Evolutionary conservation across 2,888 invertebrate species (phyloP), one percentile per base, ranked within the genome.

Genomic region (Polyommatus icarus): DNA sequence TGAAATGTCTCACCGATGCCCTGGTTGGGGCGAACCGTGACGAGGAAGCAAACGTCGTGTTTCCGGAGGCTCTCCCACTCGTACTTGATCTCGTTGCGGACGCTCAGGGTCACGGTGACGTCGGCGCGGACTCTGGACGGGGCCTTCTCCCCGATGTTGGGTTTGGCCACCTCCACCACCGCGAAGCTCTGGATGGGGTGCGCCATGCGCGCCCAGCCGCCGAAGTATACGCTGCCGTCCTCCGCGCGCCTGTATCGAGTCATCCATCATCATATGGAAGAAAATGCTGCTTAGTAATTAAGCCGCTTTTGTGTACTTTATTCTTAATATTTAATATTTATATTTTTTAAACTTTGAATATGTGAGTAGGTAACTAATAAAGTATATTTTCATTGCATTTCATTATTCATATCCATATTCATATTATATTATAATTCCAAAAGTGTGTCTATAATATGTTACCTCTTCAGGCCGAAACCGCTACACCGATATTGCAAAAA

Each of bases 171-270:
- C 92, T 99, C 99, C 0, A 99, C 98, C 1, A 99, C 98, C 3
- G 97, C 97, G 90, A 99, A 99, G 79, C 97, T 96, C 10, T 97
- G 95, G 78, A 99, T 97, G 0, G 99, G 98, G 84, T 99, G 97
- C 0, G 99, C 99, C 99, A 99, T 99, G 80, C 99, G 95, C 0
- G 99, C 99, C 99, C 99, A 99, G 1, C 99, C 99, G 18, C 99
- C 99, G 92, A 99, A 99, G 84, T 97, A 97, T 0, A 97, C 96
- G 77, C 95, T 96, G 0, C 95, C 96, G 87, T 98, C 98, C 94
- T 99, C 99, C 0, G 98, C 95, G 88, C 96, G 95, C 97, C 97
- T 97, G 85, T 72, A 76, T 54, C 1, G 54, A 40, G 61, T 36
- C 40, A 76, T 24, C 50, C 50, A 50, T 50, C 15, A 50, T 50